A percentile compares a stretch with the other conserved stretches of the same genome.
These are phyloP conservation scores for Sebastes matsubarae DNA, from an alignment of 2,797 vertebrate genomes.

Conservation along the genomic window DNA sequence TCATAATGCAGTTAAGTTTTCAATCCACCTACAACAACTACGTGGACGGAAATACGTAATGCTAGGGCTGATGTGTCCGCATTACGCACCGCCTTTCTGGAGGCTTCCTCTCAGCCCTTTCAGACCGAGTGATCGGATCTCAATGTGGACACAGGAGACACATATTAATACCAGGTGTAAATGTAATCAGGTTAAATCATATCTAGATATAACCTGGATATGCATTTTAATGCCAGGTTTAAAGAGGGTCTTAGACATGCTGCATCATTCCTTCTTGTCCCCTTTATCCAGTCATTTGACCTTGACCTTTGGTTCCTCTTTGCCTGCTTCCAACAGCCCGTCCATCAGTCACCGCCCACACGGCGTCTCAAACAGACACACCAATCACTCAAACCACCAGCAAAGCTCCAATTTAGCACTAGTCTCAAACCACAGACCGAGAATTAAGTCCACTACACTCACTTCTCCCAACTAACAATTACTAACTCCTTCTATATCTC, in stretches of 20 bases:
- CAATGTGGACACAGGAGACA: no score
- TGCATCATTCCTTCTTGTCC: background rate
- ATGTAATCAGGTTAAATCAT: no score
- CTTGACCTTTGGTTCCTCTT: slow-evolving; percentile 19
- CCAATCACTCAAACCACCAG: slow-evolving; percentile 43
- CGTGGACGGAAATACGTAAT: no score
- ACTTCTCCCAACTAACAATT: background rate
- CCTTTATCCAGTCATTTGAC: background rate
- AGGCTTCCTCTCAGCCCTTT: no score
- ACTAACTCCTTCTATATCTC: background rate
- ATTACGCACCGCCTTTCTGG: no score
- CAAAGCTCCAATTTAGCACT: slow-evolving; percentile 9
- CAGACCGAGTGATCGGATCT: no score
- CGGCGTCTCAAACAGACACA: slow-evolving; percentile 17
- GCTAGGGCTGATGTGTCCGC: no score
- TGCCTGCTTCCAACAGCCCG: slow-evolving; percentile 45
- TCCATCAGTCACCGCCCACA: slow-evolving; percentile 65
- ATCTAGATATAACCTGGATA: no score
- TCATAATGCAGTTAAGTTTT: no score
- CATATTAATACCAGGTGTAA: no score
- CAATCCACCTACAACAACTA: no score
- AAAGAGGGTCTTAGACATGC: background rate
- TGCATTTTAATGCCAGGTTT: no score
- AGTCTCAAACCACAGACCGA: background rate
- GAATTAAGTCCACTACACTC: background rate